Evolutionary conservation across 1,140 invertebrate species (phyloP), one percentile per base, ranked within the genome.

Genomic region (Drosophila melanica): DNA sequence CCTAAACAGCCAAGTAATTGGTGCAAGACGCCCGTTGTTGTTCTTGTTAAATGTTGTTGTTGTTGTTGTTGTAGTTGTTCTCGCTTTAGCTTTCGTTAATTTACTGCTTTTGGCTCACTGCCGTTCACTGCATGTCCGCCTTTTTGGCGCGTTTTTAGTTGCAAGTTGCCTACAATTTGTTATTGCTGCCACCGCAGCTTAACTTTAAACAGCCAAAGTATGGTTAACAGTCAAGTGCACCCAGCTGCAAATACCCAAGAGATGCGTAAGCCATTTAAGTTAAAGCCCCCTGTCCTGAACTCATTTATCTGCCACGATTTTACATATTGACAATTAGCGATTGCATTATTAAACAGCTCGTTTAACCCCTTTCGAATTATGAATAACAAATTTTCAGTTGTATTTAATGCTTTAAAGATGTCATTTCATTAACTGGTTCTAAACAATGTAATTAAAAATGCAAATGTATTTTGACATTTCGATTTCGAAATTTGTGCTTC

Each of bases 161-260:
- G 69, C 81, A 63, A 30, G 55, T 85, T 71, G 74, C 55, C 58
- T 33, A 58, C 75, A 79, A 48, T 16, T 23, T 44, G 27, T 47
- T 55, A 47, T 41, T 53, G 27, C 33, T 48, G 68, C 23, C 54
- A 51, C 44, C 55, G 45, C 53, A 18, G 48, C 55, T 55, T 30
- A 20, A 42, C 37, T 63, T 14, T 10, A 20, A 16, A 41, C 10
- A 35, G 37, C 14, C 55, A 48, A 78, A 65, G 35, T 39, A 35
- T 41, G 59, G 54, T 42, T 35, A 65, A 45, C 78, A 81, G 66
- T 87, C 82, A 87, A 89, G 84, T 75, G 79, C 84, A 80, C n/a
- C n/a, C 84, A 84, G 76, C 79, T 84, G 84, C 75, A 79, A 53
- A 77, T 71, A 37, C 68, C 72, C 45, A 14, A 47, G 10, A 48